Conservation (phyloP, 2,797 vertebrate species). For the Typhlichthys subterraneus region DNA sequence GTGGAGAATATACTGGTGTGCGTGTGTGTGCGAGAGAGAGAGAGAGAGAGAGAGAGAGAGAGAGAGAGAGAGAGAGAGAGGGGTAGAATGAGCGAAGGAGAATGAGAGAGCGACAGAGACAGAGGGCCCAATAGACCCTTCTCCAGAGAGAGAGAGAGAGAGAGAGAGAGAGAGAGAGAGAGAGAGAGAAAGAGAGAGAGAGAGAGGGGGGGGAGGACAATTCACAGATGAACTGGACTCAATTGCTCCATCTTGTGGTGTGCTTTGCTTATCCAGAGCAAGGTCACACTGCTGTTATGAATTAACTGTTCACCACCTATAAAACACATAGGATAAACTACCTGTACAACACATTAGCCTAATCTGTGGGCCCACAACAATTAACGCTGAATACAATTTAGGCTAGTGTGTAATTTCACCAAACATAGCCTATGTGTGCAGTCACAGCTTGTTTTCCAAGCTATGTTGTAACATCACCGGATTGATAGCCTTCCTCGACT, state of each 20-base stretch:
- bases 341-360: background rate
- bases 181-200: too few relatives aligned
- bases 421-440: background rate
- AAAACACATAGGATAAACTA: background rate
- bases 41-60: too few relatives aligned
- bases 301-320: background rate
- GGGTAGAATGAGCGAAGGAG: too few relatives aligned
- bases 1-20: slow-evolving; percentile 10
- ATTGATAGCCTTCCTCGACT: background rate
- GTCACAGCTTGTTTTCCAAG: background rate
- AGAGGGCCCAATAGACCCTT: too few relatives aligned
- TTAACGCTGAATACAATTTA: background rate
- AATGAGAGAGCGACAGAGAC: too few relatives aligned
- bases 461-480: slow-evolving; percentile 8
- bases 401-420: background rate
- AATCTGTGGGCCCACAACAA: background rate
- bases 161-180: too few relatives aligned
- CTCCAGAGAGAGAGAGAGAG: too few relatives aligned
- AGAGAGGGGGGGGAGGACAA: too few relatives aligned
- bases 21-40: too few relatives aligned
- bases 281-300: too few relatives aligned
- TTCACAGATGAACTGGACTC: background rate
- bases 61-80: too few relatives aligned
- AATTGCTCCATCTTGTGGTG: background rate
- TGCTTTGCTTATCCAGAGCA: background rate